Evolutionary conservation across 2,113 vertebrate species (phyloP).

Genomic region (Phalacrocorax pelagicus): DNA sequence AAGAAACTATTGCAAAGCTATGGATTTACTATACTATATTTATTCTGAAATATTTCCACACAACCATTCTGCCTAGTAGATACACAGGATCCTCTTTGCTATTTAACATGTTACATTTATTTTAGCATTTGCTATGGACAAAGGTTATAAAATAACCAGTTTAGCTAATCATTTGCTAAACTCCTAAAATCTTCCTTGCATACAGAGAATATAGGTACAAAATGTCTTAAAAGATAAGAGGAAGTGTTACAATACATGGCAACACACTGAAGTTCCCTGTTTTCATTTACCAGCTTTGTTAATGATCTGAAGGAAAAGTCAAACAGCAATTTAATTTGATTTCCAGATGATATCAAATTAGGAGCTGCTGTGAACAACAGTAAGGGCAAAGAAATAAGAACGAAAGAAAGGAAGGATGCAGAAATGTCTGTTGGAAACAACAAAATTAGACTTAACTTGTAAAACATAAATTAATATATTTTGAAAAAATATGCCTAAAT

Average conservation of each 20-base stretch:
- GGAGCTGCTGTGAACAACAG: not conserved
- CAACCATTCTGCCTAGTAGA: not conserved
- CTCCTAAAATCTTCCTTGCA: not conserved
- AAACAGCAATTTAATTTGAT: not conserved
- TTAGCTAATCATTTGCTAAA: not conserved
- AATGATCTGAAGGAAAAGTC: not conserved
- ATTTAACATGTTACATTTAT: not conserved
- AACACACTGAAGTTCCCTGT: not conserved
- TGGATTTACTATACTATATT: not conserved
- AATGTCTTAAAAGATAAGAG: not conserved
- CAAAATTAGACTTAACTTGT: not conserved
- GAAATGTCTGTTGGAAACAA: not conserved
- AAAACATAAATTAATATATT: not conserved
- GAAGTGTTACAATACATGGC: not conserved
- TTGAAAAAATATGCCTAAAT: not conserved
- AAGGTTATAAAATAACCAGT: not conserved
- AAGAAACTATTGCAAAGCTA: not conserved
- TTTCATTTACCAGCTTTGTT: not conserved
- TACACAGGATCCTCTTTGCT: not conserved
- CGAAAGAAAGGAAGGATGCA: not conserved
- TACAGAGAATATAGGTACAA: not conserved
- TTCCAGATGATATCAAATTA: not conserved
- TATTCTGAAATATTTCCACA: not conserved
- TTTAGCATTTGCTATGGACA: not conserved
- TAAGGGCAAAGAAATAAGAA: not conserved